Evolutionary conservation across 2,113 vertebrate species (phyloP).

Genomic region (Trogon surrucura): DNA sequence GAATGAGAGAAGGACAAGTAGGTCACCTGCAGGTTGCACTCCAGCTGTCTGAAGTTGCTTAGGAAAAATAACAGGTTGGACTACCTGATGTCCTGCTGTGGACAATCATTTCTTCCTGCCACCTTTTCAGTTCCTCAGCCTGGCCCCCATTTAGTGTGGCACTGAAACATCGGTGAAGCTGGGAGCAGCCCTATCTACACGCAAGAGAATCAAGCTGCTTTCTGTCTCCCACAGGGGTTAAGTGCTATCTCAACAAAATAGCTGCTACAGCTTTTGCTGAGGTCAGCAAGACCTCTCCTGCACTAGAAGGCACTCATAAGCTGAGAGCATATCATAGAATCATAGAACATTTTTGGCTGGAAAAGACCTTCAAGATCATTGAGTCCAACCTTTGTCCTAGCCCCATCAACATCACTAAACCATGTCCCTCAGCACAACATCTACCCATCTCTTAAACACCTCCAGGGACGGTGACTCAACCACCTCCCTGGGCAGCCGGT

Average conservation of each 20-base stretch:
- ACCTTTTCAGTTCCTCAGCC: not conserved
- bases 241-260: not conserved
- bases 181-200: rapidly evolving
- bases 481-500: too few relatives aligned
- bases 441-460: too few relatives aligned
- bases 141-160: not conserved
- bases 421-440: too few relatives aligned
- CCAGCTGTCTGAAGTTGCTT: not conserved
- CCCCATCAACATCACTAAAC: too few relatives aligned
- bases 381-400: too few relatives aligned
- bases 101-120: not conserved
- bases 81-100: not conserved
- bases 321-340: too few relatives aligned
- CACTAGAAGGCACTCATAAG: not conserved
- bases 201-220: not conserved
- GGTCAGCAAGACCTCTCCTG: not conserved
- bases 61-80: not conserved
- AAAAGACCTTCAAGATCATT: too few relatives aligned
- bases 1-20: not conserved
- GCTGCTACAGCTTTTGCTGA: not conserved
- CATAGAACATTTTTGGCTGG: too few relatives aligned
- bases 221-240: rapidly evolving
- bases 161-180: not conserved
- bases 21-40: not conserved
- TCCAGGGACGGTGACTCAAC: too few relatives aligned